These are phyloP conservation scores for Hephaestus fuliginosus DNA, from an alignment of 2,797 vertebrate species.

Conservation along the genomic window DNA sequence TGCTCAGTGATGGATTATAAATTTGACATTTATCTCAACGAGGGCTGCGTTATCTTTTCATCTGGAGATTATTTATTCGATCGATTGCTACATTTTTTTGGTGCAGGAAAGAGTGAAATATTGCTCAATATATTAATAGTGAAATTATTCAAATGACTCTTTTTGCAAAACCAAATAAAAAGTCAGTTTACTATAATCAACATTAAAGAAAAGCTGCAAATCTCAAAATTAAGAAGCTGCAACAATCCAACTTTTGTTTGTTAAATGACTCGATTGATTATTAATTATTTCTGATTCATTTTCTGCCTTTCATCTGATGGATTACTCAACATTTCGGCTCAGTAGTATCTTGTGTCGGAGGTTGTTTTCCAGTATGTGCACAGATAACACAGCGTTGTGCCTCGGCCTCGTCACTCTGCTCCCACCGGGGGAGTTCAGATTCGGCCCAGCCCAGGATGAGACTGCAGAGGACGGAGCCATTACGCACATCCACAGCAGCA, in stretches of 20 bases:
- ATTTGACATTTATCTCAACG: too few species aligned
- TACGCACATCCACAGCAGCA: neutral
- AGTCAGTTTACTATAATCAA: neutral
- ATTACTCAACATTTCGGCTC: neutral
- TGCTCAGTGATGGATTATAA: too few species aligned
- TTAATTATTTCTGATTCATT: neutral
- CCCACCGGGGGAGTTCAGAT: constrained; percentile 28
- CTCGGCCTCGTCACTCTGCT: constrained; percentile 10
- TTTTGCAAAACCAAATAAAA: neutral
- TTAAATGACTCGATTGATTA: neutral
- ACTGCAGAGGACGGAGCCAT: constrained; percentile 43
- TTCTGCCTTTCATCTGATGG: neutral
- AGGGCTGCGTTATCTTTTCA: neutral
- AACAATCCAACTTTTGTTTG: neutral
- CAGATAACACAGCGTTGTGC: neutral
- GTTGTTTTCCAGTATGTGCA: neutral
- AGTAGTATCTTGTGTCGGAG: neutral
- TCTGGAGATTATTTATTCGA: neutral
- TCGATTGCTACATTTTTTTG: neutral
- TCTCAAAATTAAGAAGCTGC: neutral
- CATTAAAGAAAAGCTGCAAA: neutral
- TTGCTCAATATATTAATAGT: too few species aligned
- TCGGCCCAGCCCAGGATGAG: constrained; percentile 37
- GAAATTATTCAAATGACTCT: too few species aligned
- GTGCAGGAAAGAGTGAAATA: neutral